Evolutionary conservation across 2,888 invertebrate species (phyloP).

Genomic region (Zygothrica quintamaculata): DNA sequence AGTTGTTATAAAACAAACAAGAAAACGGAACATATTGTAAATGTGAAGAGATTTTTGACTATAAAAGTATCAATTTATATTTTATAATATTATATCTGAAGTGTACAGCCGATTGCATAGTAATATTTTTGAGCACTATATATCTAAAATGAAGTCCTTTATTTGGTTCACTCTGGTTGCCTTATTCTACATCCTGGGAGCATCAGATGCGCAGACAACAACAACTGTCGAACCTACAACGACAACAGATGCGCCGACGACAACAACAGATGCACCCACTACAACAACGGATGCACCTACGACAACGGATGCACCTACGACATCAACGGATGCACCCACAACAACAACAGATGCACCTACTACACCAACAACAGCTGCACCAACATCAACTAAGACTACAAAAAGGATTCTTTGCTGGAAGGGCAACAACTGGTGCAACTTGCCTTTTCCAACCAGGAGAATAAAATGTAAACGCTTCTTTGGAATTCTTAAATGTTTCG

Average conservation of each 20-base stretch:
- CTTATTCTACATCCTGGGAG: slow-evolving; percentile 1
- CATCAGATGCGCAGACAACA: background rate
- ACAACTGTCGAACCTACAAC: background rate
- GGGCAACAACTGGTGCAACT: slow-evolving; percentile 41
- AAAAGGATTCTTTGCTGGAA: slow-evolving; percentile 36
- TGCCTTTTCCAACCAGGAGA: background rate
- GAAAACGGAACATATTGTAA: background rate
- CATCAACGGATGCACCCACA: background rate
- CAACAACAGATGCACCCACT: background rate
- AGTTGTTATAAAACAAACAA: slow-evolving; percentile 30
- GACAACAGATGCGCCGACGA: background rate
- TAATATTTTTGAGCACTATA: background rate
- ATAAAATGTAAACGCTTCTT: slow-evolving; percentile 27
- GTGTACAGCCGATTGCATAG: background rate
- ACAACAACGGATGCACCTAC: background rate
- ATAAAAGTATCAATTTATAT: slow-evolving; percentile 13
- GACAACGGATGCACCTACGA: background rate
- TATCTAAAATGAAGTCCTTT: slow-evolving; percentile 17
- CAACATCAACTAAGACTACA: slow-evolving; percentile 3
- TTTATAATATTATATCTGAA: slow-evolving; percentile 7
- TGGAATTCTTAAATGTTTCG: slow-evolving; percentile 28
- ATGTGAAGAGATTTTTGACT: slow-evolving; percentile 3
- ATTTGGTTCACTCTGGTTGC: slow-evolving; percentile 8
- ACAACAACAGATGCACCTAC: background rate
- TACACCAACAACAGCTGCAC: too few species aligned